Base-by-base conservation (phyloP, 2,113 vertebrate species). In the Neogale vison region DNA sequence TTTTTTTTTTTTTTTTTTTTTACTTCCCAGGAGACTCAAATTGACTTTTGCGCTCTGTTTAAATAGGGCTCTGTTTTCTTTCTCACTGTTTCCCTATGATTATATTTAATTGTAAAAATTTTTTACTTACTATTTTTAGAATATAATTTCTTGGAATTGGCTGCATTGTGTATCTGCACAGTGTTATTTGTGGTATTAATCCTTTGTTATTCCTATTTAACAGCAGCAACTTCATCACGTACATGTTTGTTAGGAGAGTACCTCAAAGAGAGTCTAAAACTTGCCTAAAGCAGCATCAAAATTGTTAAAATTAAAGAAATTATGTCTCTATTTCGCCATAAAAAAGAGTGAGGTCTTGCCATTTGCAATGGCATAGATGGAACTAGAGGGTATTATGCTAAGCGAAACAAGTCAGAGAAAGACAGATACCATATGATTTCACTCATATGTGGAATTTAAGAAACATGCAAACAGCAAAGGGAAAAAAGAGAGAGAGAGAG, bases 111-210 rank as follows among this genome's bases (percentile, higher is more conserved):
- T 90, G 57, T 90, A 88, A 91, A 93, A 80, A 18, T 85, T 88
- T 84, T 29, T 94, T 93, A 36, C 36, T 57, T 96, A 6, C n/a
- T 96, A 17, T 95, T 88, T 90, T 90, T n/a, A 86, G 74, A 79
- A 69, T 52, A 47, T 12, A n/a, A 34, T 61, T 61, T 74, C 52
- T 88, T 93, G 47, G 90, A 83, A 84, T 50, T 59, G 26, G 63
- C 42, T 94, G 18, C 11, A 31, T 42, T 36, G 55, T 50, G 13
- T 74, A 31, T 88, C 67, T 88, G 2, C 15, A 45, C 36, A 36
- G 36, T 63, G 9, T 47, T 90, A 14, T 69, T 50, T 85, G 23
- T 83, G 87, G 23, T 55, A 10, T 42, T 52, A 36, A 6, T 81
- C 34, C 21, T 91, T 85, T 76, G 39, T 52, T 52, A 88, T 20